Percentiles rank a stretch among this genome's conserved stretches.
These are phyloP conservation scores for Ditylenchus weischeri DNA, from an alignment of 2,888 invertebrate genomes.

Conservation along the genomic window DNA sequence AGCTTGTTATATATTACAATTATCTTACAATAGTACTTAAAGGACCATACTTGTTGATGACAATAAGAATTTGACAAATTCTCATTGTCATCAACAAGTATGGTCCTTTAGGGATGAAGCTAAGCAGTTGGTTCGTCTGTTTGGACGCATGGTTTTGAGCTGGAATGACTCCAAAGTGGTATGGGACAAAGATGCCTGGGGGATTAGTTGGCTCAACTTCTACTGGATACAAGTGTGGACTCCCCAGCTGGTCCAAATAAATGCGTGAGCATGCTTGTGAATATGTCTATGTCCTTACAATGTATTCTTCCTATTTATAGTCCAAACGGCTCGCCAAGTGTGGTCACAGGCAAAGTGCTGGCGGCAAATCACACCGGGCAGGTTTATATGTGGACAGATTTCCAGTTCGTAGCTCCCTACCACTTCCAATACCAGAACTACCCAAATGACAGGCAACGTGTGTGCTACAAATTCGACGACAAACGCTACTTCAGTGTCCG, in stretches of 20 bases:
- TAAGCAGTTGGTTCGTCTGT: conserved; percentile 51
- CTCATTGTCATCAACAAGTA: too few relatives aligned
- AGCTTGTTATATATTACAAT: too few relatives aligned
- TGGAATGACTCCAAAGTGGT: conserved; percentile 58
- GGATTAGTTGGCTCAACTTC: conserved; percentile 59
- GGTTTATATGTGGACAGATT: conserved; percentile 50
- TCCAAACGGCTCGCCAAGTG: conserved; percentile 46
- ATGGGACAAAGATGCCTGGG: conserved; percentile 59
- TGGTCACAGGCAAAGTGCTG: conserved; percentile 55
- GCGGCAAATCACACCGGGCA: conserved; percentile 59
- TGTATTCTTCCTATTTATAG: conserved; percentile 30
- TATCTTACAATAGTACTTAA: too few relatives aligned
- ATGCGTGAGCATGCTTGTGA: conserved; percentile 6
- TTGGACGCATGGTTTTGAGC: conserved; percentile 54
- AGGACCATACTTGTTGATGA: too few relatives aligned
- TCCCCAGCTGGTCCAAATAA: conserved; percentile 24
- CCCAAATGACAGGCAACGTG: conserved; percentile 55
- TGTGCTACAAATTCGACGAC: conserved; percentile 59
- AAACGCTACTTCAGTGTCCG: conserved; percentile 57
- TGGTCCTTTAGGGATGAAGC: too few relatives aligned
- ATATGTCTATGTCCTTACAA: neutral
- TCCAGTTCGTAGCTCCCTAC: conserved; percentile 55
- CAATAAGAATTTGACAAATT: too few relatives aligned
- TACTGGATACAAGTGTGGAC: conserved; percentile 57
- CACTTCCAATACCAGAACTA: conserved; percentile 56